Evolutionary conservation across 2,797 vertebrate genomes (phyloP).

Genomic region (Dromococcyx pavoninus): DNA sequence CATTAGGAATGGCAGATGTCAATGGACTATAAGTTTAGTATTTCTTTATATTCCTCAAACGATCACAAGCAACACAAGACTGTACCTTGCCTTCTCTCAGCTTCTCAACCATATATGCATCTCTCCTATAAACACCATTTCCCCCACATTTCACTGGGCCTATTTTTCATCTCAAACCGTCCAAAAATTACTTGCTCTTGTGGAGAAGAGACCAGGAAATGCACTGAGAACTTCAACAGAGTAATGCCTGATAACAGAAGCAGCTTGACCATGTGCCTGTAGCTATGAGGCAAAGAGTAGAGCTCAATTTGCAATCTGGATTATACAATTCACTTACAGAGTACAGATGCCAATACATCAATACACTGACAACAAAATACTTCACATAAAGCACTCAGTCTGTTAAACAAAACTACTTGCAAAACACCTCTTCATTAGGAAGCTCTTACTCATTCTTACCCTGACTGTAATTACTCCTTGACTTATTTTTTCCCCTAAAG

Average conservation of each 20-base stretch:
- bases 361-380: background rate
- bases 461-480: background rate
- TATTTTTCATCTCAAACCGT: background rate
- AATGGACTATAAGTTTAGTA: background rate
- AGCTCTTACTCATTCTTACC: background rate
- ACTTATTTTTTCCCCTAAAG: background rate
- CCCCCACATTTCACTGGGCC: accelerated
- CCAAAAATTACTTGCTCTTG: background rate
- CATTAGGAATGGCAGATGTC: background rate
- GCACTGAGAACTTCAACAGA: background rate
- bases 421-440: background rate
- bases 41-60: background rate
- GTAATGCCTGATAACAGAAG: background rate
- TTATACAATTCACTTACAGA: background rate
- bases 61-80: background rate
- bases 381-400: background rate
- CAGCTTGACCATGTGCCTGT: background rate
- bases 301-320: background rate
- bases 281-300: background rate
- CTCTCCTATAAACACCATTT: background rate
- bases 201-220: background rate
- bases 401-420: background rate
- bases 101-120: background rate
- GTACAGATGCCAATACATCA: background rate
- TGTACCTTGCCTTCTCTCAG: background rate